These are phyloP conservation scores for Aurelia aurita complex sp. Pacific DNA, from an alignment of 30 jellyfish, hydroid and myxozoan species.

Conservation along the genomic window DNA sequence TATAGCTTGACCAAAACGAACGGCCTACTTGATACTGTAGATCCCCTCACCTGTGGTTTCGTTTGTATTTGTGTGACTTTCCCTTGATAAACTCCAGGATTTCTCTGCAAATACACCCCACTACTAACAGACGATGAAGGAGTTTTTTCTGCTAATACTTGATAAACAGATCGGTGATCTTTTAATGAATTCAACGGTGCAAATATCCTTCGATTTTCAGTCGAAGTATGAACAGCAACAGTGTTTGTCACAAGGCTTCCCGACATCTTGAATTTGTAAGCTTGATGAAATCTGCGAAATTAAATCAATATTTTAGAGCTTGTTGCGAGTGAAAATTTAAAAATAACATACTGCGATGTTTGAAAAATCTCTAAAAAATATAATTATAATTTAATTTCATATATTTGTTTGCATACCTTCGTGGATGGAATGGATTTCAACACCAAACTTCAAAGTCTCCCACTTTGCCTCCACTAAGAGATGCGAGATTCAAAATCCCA, in stretches of 20 bases:
- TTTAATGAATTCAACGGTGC: constrained; percentile 55
- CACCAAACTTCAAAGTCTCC: background rate
- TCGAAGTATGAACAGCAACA: constrained; percentile 20
- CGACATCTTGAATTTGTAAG: constrained; percentile 64
- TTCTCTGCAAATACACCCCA: constrained; percentile 16
- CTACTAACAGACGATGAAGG: constrained; percentile 46
- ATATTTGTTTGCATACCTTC: constrained; percentile 21
- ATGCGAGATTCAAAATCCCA: constrained; percentile 2
- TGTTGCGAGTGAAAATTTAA: background rate
- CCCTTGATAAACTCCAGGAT: constrained; percentile 11
- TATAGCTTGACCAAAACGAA: background rate
- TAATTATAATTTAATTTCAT: background rate
- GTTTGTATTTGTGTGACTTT: constrained; percentile 22
- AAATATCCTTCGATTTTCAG: constrained; percentile 54
- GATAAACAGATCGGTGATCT: constrained; percentile 54
- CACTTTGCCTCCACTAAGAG: constrained; percentile 8
- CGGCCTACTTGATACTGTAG: background rate
- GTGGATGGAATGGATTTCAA: constrained; percentile 27
- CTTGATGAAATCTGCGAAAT: background rate
- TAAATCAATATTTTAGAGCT: no score
- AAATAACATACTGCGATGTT: background rate
- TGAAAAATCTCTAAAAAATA: background rate
- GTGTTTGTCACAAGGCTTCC: constrained; percentile 26
- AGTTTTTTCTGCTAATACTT: constrained; percentile 48
- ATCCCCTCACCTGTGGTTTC: constrained; percentile 55